These are phyloP conservation scores for Abrostola triplasia DNA, from an alignment of 2,888 invertebrate genomes.

Conservation along the genomic window DNA sequence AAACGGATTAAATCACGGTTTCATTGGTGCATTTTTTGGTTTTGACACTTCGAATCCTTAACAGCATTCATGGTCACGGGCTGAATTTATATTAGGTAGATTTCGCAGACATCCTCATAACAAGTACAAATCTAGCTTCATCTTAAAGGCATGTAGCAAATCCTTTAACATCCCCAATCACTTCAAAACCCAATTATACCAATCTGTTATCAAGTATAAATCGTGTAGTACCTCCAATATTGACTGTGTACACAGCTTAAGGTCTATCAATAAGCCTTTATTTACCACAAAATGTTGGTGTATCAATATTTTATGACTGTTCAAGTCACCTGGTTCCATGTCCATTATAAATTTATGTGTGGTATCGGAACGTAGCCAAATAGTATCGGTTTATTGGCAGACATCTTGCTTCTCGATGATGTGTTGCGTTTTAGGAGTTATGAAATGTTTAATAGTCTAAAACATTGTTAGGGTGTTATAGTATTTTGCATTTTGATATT, in stretches of 20 bases:
- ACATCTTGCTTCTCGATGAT: slow-evolving; percentile 64
- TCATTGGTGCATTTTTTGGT: too few species aligned
- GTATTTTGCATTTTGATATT: not conserved
- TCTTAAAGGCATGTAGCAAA: not conserved
- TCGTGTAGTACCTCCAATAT: slow-evolving; percentile 7
- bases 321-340: slow-evolving; percentile 70
- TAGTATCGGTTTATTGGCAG: slow-evolving; percentile 65
- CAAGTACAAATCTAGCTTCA: not conserved
- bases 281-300: slow-evolving; percentile 44
- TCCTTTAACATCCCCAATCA: not conserved
- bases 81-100: too few species aligned
- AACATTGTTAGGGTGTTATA: not conserved
- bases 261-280: slow-evolving; percentile 35
- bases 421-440: slow-evolving; percentile 51
- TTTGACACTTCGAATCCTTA: too few species aligned
- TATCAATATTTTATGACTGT: slow-evolving; percentile 62
- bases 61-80: too few species aligned
- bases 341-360: slow-evolving; percentile 69
- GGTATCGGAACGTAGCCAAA: slow-evolving; percentile 73
- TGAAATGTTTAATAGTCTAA: slow-evolving; percentile 25
- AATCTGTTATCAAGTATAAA: slow-evolving; percentile 4
- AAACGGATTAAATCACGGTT: too few species aligned
- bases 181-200: not conserved
- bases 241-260: slow-evolving; percentile 10
- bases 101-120: too few species aligned